Evolutionary conservation across 2,797 vertebrate species (phyloP), one percentile per base, ranked within the genome.

Genomic region (Sparidentex hasta): DNA sequence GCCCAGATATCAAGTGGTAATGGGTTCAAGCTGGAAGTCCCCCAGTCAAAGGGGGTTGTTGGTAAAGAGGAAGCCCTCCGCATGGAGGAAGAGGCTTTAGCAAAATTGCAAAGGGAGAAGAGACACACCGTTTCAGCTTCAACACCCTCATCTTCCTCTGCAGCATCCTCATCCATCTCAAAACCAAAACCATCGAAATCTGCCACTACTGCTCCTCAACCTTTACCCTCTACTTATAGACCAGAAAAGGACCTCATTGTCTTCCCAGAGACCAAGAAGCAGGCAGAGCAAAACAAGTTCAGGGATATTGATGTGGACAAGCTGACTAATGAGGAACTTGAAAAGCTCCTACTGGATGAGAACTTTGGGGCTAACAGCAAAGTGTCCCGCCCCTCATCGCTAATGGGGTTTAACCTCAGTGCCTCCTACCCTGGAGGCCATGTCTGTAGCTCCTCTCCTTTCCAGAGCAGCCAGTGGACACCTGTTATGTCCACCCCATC

Each of bases 51-150:
- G 95, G 97, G 97, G 85, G 95, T 86, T 81, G 96, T 99, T 94
- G 97, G 96, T 87, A 98, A 98, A 93, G 98, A 98, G 92, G 98
- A 99, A 92, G 98, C 98, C 21, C 94, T 99, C 76, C 97, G 97
- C 66, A 99, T 99, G 98, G 98, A 99, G 94, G 96, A 95, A 67
- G 98, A 99, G 56, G 98, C 98, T 9, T 93, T 99, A 91, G 97
- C 97, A 64, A 98, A 97, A 93, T 87, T 99, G 84, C 97, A 97
- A 84, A 97, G 95, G 71, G 97, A 96, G 48, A 97, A 95, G 90
- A 94, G 80, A 81, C 88, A 88, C 76, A 90, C 93, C 80, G 86
- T 86, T 73, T 86, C 91, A 74, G 88, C 92, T 65, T 90, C 92
- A 68, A 58, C 88, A 41, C 87, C 93, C 47, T 84, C 88, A 7